Percentiles rank a stretch among this genome's conserved stretches.
These are phyloP conservation scores for Tachypleus tridentatus DNA, from an alignment of 1,140 invertebrate species.

Conservation along the genomic window DNA sequence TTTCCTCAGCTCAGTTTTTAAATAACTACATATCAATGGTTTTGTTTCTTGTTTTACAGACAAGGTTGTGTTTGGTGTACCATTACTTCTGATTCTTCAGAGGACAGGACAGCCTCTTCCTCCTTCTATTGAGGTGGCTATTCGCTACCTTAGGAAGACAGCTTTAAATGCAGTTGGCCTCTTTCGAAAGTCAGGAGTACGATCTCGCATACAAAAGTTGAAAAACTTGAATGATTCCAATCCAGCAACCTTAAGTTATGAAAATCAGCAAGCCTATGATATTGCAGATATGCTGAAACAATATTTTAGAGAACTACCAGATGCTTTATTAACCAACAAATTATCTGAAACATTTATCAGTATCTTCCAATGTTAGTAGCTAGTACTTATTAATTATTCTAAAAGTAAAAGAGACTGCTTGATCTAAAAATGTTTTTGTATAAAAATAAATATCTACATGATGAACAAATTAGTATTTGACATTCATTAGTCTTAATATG, in stretches of 20 bases:
- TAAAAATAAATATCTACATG: too few relatives aligned
- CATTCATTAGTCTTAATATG: too few relatives aligned
- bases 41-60: constrained; percentile 39
- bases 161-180: constrained; percentile 80
- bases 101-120: constrained; percentile 77
- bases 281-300: constrained; percentile 92
- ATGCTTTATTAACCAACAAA: constrained; percentile 84
- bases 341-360: constrained; percentile 87
- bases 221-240: constrained; percentile 61
- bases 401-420: too few relatives aligned
- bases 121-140: constrained; percentile 67
- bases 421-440: too few relatives aligned
- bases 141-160: constrained; percentile 69
- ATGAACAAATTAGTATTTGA: too few relatives aligned
- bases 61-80: constrained; percentile 82
- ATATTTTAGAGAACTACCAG: constrained; percentile 90
- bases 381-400: too few relatives aligned
- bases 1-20: not conserved
- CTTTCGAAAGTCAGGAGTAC: constrained; percentile 82
- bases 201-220: constrained; percentile 75
- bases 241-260: constrained; percentile 17
- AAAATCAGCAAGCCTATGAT: constrained; percentile 56
- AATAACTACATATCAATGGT: not conserved
- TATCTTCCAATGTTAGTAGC: constrained; percentile 78
- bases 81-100: constrained; percentile 65